Evolutionary conservation across 2,797 vertebrate species (phyloP).

Genomic region (Sebastes aleutianus): DNA sequence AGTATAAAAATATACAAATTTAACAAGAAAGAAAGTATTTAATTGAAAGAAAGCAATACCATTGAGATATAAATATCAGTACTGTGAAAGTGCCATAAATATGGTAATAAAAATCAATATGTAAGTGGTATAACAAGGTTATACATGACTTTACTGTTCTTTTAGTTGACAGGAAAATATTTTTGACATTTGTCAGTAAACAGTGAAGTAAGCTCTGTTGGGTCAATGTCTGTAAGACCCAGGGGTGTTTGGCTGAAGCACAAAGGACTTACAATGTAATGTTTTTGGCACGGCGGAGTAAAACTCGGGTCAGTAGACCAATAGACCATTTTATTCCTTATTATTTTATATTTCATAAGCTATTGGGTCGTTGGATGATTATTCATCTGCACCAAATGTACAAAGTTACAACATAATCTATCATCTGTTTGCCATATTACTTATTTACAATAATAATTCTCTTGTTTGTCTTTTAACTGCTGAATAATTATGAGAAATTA

Average conservation of each 20-base stretch:
- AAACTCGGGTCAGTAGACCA: not conserved
- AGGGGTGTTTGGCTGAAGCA: not conserved
- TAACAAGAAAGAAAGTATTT: not conserved
- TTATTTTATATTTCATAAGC: not conserved
- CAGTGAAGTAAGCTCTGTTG: conserved; percentile 1
- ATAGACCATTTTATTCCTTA: not conserved
- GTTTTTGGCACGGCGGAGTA: conserved; percentile 3
- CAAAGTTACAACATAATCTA: not conserved
- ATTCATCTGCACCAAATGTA: not conserved
- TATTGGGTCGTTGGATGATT: not conserved
- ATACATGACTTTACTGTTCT: not conserved
- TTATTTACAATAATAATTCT: not conserved
- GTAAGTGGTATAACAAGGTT: not conserved
- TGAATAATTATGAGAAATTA: conserved; percentile 3
- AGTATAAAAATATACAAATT: not conserved
- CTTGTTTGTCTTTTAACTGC: not conserved
- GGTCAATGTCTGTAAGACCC: not conserved
- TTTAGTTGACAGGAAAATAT: not conserved
- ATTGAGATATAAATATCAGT: not conserved
- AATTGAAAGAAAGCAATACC: not conserved
- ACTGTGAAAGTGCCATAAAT: not conserved
- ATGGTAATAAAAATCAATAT: not conserved
- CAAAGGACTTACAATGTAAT: conserved; percentile 4
- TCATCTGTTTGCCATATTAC: not conserved
- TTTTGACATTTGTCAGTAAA: conserved; percentile 25